Conservation (phyloP, 2,797 vertebrate species). For the Ciconia nigra region DNA sequence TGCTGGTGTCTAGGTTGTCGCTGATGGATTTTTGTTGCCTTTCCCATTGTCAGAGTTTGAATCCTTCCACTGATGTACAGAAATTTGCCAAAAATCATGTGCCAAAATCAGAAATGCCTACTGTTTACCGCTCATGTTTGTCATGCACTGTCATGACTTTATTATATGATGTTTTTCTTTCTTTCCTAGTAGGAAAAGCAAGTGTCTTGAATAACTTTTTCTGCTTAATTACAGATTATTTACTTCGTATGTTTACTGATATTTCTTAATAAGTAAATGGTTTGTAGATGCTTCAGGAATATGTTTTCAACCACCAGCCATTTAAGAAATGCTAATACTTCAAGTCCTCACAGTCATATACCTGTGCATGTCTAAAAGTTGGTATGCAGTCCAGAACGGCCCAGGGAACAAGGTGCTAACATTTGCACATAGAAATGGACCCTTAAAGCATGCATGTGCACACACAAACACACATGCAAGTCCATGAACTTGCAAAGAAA, state of each 20-base stretch:
- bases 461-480: neutral
- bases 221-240: neutral
- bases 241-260: neutral
- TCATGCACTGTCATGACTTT: neutral
- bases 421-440: neutral
- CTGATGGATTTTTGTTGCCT: neutral
- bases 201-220: neutral
- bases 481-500: neutral
- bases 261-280: neutral
- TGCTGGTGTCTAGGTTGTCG: neutral
- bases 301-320: neutral
- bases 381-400: neutral
- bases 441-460: fast-evolving
- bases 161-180: neutral
- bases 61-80: neutral
- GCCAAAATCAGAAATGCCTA: neutral
- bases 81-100: neutral
- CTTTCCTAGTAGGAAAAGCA: neutral
- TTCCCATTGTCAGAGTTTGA: neutral
- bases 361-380: neutral
- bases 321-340: neutral
- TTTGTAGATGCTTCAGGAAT: neutral
- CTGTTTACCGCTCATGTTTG: neutral
- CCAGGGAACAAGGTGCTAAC: neutral
- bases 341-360: neutral